These are phyloP conservation scores for Tenthredo amoena DNA, from an alignment of 2,888 invertebrate species.

Conservation along the genomic window DNA sequence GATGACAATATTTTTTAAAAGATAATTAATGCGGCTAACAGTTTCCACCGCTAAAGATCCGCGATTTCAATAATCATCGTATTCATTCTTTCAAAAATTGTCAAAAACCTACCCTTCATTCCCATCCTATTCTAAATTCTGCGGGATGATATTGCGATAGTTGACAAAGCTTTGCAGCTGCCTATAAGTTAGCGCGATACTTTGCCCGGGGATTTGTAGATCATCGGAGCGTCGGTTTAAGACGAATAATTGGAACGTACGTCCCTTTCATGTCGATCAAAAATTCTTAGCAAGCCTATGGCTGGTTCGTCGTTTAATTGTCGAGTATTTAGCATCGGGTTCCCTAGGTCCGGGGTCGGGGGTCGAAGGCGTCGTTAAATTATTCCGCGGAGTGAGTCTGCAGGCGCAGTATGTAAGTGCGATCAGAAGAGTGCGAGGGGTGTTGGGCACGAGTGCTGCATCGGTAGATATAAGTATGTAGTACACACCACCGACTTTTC, in stretches of 20 bases:
- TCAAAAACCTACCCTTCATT: not conserved
- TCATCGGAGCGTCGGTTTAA: slow-evolving; percentile 25
- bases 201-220: slow-evolving; percentile 37
- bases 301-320: slow-evolving; percentile 66
- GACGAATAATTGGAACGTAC: slow-evolving; percentile 56
- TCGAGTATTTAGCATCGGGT: slow-evolving; percentile 64
- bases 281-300: slow-evolving; percentile 6
- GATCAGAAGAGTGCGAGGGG: slow-evolving; percentile 43
- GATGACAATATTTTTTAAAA: not conserved
- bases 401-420: slow-evolving; percentile 55
- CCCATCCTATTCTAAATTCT: not conserved
- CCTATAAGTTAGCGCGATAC: slow-evolving; percentile 10
- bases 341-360: not conserved
- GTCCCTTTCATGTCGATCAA: slow-evolving; percentile 58
- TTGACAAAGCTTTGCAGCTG: slow-evolving; percentile 32
- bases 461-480: slow-evolving; percentile 21
- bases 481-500: slow-evolving; percentile 13
- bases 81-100: not conserved
- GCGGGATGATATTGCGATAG: not conserved
- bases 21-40: not conserved
- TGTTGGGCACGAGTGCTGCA: not conserved
- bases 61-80: not conserved
- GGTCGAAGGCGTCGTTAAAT: slow-evolving; percentile 74
- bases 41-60: not conserved
- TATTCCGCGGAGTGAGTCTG: slow-evolving; percentile 72